A percentile compares a stretch with the other conserved stretches of the same genome.
Evolutionary conservation across 2,888 invertebrate genomes (phyloP).

Genomic region (Scaptomyza caliginosa): DNA sequence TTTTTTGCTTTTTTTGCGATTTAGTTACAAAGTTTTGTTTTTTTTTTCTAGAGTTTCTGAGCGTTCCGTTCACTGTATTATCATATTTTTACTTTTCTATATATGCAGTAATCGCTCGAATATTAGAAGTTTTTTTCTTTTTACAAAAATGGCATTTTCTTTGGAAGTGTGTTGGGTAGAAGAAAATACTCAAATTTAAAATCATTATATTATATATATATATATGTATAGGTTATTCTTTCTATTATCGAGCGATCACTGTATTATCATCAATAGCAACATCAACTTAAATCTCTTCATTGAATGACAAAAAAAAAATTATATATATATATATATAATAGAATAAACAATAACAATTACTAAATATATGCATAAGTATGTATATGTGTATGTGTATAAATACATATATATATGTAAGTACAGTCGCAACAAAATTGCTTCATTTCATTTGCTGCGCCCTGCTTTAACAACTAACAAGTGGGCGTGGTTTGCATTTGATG

Average conservation of each 20-base stretch:
- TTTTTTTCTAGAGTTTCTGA: neutral
- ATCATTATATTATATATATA: neutral
- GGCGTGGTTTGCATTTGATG: neutral
- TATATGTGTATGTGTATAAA: neutral
- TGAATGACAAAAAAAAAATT: too few species aligned
- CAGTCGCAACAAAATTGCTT: conserved; percentile 20
- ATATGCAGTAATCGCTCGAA: neutral
- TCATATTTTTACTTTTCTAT: neutral
- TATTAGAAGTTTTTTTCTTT: neutral
- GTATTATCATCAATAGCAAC: conserved; percentile 3
- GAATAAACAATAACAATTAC: conserved; percentile 59
- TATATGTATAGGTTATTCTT: too few species aligned
- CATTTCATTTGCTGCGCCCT: conserved; percentile 3
- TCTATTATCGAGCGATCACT: conserved; percentile 1
- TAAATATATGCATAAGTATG: conserved; percentile 13
- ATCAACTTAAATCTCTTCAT: conserved; percentile 14
- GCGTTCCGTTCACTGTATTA: neutral
- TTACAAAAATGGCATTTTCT: neutral
- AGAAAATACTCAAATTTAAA: neutral
- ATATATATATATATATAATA: conserved; percentile 17
- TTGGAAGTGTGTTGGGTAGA: neutral
- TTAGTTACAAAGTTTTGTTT: neutral
- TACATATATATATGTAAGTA: conserved; percentile 22
- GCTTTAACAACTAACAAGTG: conserved; percentile 33
- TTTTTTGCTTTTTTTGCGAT: too few species aligned